Base-by-base conservation (phyloP, 2,888 invertebrate genomes). In the Dendrolimus houi region DNA sequence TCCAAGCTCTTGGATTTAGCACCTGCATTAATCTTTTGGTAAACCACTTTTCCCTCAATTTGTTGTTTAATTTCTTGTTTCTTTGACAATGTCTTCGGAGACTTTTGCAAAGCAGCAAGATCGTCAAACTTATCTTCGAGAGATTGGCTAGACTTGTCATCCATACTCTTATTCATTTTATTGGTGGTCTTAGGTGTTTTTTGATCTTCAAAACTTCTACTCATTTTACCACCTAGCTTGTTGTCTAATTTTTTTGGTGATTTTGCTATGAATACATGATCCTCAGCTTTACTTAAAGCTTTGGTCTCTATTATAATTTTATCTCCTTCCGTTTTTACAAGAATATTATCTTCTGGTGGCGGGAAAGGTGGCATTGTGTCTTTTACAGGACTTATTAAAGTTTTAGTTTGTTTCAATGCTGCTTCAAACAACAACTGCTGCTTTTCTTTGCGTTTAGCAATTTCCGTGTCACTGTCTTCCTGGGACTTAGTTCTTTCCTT, bases 401-500 rank as follows among this genome's bases (percentile, higher is more conserved):
- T 94, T 69, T 94, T 94, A 0, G 94, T 94, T 80, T 95, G 95
- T 74, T 95, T 94, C 72, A 95, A 92, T 2, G 95, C 95, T 6
- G 94, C 94, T 83, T 95, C 95, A 67, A 95, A 95, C 1, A 95
- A 79, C 91, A 94, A 93, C 74, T 95, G 95, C 69, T 95, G 95
- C 63, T 94, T 93, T 70, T 94, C 94, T 77, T 94, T 94, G 55
- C 95, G 92, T 75, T 95, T 95, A 1, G 93, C 94, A 55, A 93
- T 93, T 75, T 94, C 94, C 0, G 94, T 92, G 67, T 94, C 95
- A 61, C 93, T 94, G 64, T 95, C 95, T 73, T 95, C 95, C 76
- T 94, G 94, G 1, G 94, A 94, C 72, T 93, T 94, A 7, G 94
- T 93, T 62, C 94, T 91, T 75, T 95, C 95, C 67, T 93, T 93